Conservation (phyloP, 2,113 vertebrate genomes). For the Nothocercus nigrocapillus region DNA sequence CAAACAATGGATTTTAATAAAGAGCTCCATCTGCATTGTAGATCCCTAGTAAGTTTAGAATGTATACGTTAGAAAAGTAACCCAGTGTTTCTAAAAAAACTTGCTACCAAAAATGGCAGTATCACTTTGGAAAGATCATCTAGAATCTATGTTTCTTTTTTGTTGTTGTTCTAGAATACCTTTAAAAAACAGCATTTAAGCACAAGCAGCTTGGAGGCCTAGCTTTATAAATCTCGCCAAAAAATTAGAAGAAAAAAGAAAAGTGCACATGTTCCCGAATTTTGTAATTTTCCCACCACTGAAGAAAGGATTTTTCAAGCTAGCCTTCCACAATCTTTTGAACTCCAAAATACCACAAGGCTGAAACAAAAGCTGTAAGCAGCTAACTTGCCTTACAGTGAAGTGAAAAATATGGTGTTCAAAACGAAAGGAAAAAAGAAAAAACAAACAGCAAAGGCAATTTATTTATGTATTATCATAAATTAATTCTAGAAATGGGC, state of each 20-base stretch:
- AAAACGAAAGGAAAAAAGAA: not conserved
- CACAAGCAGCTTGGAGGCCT: not conserved
- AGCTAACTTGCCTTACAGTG: not conserved
- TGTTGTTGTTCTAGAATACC: not conserved
- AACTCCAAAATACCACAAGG: not conserved
- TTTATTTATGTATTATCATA: not conserved
- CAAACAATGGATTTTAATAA: not conserved
- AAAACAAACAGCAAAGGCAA: not conserved
- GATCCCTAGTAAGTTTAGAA: not conserved
- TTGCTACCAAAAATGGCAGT: not conserved
- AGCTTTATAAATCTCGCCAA: not conserved
- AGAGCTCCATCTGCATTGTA: not conserved
- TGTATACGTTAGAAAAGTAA: not conserved
- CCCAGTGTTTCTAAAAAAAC: not conserved
- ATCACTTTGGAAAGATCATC: not conserved
- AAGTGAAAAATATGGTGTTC: not conserved
- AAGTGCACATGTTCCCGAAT: not conserved
- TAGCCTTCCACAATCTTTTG: not conserved
- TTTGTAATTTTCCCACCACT: not conserved
- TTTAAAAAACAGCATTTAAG: not conserved
- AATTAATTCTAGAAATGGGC: not conserved
- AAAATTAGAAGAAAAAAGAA: not conserved
- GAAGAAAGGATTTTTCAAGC: not conserved
- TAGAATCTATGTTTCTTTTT: not conserved
- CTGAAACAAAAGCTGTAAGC: not conserved